Evolutionary conservation across 2,888 invertebrate genomes (phyloP), one percentile per base, ranked within the genome.

Genomic region (Ectemnius continuus): DNA sequence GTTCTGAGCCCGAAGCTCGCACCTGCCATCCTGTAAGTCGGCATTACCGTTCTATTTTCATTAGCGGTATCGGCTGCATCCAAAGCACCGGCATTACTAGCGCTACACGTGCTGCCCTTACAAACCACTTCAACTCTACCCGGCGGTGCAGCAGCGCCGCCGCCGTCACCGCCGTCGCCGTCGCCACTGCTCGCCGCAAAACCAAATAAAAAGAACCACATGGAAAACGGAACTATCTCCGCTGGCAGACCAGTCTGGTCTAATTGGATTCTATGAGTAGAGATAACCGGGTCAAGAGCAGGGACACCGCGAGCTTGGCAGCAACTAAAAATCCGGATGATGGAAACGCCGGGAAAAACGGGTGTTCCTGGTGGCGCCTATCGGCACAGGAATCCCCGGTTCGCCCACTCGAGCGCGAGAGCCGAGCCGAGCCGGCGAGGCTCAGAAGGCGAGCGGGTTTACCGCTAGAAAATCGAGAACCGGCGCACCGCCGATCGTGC

Each of bases 391-490:
- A 68, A 72, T 68, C 67, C 60, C 76, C 66, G 69, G 76, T 77
- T 60, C 66, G 73, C 76, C 72, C 76, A 73, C 73, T 61, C 67
- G 47, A 48, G 14, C 14, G 14, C 52, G n/a, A 47, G 47, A 4
- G 52, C 14, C 8, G 4, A 48, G 13, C 48, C 2, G 5, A 46
- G 52, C 72, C 63, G 66, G 36, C 72, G 77, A 61, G 76, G 68
- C 60, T 78, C 70, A 78, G 81, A 78, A 74, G 81, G 78, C 76
- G 79, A 81, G 71, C 73, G 70, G 73, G 76, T 78, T 70, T 23
- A 45, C 65, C 52, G 52, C 52, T 47, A 64, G 69, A 78, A 78
- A 75, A 67, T 45, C 68, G 75, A 61, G 74, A 77, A 66, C 70
- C 61, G 60, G 14, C 23, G 58, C 23, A 63, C 75, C 72, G 64